Base-by-base conservation (phyloP, 53 echinoderm and acorn worm species). In the Astropecten irregularis region DNA sequence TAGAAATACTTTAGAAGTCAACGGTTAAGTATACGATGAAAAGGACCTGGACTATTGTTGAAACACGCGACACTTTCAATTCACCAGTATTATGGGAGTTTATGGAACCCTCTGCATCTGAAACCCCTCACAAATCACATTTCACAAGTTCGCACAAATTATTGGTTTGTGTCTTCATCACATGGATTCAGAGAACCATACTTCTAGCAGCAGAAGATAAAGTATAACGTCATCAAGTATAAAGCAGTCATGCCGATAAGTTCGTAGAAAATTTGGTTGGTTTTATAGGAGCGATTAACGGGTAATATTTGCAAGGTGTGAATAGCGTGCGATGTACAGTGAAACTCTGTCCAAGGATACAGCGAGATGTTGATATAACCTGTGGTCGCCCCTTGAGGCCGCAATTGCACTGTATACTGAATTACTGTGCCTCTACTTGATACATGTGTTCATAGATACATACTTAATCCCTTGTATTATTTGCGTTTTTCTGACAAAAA, bases 371-470 rank as follows among this genome's bases (percentile, higher is more conserved):
- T 42, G 42, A 42, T 59, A 44, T 79, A 79, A 79, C 79, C 79
- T 62, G 61, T 62, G 79, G 56, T 31, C 62, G 79, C 60, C 62
- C 79, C 32, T 42, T 15, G 42, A 53, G 58, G 22, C 34, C 62
- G 55, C 0, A 60, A 79, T 79, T 62, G 61, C 61, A 61, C 61
- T 49, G 49, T 79, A 46, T 46, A 29, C 62, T 42, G 44, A 60
- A 44, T 20, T 8, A 27, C 15, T 9, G 10, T 10, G 29, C 25
- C 35, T n/a, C 30, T 31, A 62, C 40, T 79, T 79, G 79, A 62
- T 79, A 79, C 79, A 79, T 79, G 79, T 79, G 60, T 79, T 60
- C 48, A 77, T 1, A 32, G 79, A 62, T 60, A 79, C 79, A 79
- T 47, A 30, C 62, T 46, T 79, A 79, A 79, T 79, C 79, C 79